Conservation (phyloP, 2,797 vertebrate species). For the Tachyglossus aculeatus region DNA sequence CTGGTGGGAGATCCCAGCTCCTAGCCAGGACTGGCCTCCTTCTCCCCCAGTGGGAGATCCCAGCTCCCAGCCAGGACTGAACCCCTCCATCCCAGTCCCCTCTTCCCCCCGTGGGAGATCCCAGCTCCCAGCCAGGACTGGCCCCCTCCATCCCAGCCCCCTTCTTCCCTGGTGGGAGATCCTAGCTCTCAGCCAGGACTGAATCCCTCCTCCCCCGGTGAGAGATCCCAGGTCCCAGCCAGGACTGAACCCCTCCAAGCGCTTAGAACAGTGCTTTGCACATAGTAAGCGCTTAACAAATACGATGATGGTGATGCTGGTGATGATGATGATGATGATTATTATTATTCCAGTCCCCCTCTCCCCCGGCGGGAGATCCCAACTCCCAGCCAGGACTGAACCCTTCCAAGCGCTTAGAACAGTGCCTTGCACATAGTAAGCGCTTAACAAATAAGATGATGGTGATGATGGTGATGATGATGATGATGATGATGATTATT, state of each 20-base stretch:
- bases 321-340: no score
- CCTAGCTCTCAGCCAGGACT: rapidly evolving
- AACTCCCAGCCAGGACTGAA: rapidly evolving
- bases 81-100: not conserved
- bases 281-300: no score
- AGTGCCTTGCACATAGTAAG: no score
- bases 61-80: not conserved
- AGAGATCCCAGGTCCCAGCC: rapidly evolving
- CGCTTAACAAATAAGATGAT: no score
- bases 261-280: no score
- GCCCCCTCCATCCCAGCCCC: not conserved
- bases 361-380: not conserved
- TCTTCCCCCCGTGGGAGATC: not conserved
- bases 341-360: not conserved
- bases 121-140: rapidly evolving
- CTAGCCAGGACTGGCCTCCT: not conserved
- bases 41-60: not conserved
- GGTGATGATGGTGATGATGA: no score
- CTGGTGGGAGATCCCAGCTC: rapidly evolving
- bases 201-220: not conserved
- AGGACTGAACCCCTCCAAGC: not conserved
- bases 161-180: not conserved
- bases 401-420: no score
- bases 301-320: no score
- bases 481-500: no score